Evolutionary conservation across 2,797 vertebrate genomes (phyloP).

Genomic region (Enteromius treurensis): DNA sequence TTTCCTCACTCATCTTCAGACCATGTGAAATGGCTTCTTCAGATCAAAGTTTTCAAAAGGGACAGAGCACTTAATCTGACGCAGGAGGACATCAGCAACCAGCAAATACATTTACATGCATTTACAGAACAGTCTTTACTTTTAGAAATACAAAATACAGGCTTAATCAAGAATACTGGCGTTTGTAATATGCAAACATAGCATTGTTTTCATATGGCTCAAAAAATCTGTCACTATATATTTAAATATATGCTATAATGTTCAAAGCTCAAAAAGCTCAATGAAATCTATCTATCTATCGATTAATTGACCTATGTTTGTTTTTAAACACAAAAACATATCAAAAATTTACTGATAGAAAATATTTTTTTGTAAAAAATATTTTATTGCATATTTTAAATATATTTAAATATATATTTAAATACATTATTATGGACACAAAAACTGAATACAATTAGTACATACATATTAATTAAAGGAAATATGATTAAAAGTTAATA

Average conservation of each 20-base stretch:
- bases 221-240: background rate
- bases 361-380: no score
- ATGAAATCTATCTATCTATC: no score
- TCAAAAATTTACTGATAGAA: no score
- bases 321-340: no score
- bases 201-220: background rate
- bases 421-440: background rate
- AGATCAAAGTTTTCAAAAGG: conserved; percentile 7
- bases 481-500: no score
- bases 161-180: background rate
- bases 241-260: background rate
- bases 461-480: no score
- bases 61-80: background rate
- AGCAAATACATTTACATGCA: background rate
- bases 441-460: background rate
- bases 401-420: background rate
- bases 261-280: no score
- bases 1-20: conserved; percentile 40
- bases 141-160: background rate
- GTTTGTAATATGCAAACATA: background rate
- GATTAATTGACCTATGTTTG: no score
- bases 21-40: conserved; percentile 29
- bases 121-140: background rate
- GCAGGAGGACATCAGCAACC: background rate
- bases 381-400: no score